A percentile compares a stretch with the other conserved stretches of the same genome.
phyloP scores from a whole-genome alignment of 2,797 vertebrate genomes.

The Pampus argenteus region DNA sequence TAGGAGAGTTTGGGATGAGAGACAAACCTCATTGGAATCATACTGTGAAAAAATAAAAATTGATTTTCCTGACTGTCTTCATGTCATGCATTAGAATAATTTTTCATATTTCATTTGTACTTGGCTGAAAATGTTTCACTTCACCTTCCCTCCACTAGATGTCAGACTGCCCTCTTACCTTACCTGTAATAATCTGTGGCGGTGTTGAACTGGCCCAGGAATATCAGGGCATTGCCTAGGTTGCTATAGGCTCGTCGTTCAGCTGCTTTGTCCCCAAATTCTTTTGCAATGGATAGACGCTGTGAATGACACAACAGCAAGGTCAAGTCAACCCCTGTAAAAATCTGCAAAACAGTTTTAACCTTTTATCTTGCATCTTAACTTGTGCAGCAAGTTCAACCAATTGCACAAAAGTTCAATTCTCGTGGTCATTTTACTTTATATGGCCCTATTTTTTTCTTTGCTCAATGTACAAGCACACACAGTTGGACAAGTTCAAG shows the following conservation, averaged over 20 bases:
- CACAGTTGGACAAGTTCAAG: constrained; percentile 2
- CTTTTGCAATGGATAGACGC: constrained; percentile 97
- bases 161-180: constrained; percentile 72
- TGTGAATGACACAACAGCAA: constrained; percentile 67
- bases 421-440: not conserved
- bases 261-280: constrained; percentile 97
- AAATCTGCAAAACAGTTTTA: no score
- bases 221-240: constrained; percentile 95
- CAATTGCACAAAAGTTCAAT: not conserved
- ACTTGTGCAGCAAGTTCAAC: not conserved
- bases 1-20: not conserved
- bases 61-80: not conserved
- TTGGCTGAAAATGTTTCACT: constrained; percentile 1
- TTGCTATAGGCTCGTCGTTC: constrained; percentile 97
- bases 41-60: not conserved
- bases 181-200: constrained; percentile 97
- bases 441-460: not conserved
- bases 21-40: no score
- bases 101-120: not conserved
- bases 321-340: not conserved
- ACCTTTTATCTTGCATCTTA: not conserved
- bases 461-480: not conserved
- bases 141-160: constrained; percentile 71
- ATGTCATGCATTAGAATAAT: not conserved
- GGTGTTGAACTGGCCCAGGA: constrained; percentile 93